Conservation (phyloP, 2,888 invertebrate species). For the Rhynchonema sp. region DNA sequence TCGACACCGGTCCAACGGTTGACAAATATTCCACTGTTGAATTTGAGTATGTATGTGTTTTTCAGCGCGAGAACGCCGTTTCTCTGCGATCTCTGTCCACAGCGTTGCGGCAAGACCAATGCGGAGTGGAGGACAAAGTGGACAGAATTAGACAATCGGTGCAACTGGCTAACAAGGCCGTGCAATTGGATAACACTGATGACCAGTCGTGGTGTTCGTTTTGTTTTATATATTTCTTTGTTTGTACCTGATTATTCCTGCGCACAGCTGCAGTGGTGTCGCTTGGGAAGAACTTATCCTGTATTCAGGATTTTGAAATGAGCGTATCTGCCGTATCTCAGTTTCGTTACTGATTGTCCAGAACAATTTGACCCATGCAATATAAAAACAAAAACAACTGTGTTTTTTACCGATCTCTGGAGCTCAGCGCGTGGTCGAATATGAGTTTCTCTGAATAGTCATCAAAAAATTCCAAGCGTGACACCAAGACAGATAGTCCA, state of each 20-base stretch:
- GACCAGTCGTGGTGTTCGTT: background rate
- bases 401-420: background rate
- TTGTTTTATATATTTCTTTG: background rate
- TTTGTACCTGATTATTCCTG: too few species aligned
- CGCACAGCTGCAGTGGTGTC: too few species aligned
- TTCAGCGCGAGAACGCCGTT: background rate
- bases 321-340: too few species aligned
- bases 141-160: background rate
- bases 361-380: too few species aligned
- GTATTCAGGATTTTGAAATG: too few species aligned
- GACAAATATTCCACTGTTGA: background rate
- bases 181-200: background rate
- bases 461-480: too few species aligned
- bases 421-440: background rate
- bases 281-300: too few species aligned
- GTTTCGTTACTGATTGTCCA: too few species aligned
- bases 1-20: background rate
- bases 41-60: background rate
- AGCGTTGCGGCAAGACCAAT: background rate
- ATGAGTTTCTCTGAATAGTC: background rate
- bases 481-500: too few species aligned
- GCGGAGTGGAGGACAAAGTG: background rate
- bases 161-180: background rate
- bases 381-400: too few species aligned
- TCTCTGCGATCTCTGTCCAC: background rate